Conservation (phyloP, 1,140 invertebrate genomes). For the Mycetomoellerius zeteki region DNA sequence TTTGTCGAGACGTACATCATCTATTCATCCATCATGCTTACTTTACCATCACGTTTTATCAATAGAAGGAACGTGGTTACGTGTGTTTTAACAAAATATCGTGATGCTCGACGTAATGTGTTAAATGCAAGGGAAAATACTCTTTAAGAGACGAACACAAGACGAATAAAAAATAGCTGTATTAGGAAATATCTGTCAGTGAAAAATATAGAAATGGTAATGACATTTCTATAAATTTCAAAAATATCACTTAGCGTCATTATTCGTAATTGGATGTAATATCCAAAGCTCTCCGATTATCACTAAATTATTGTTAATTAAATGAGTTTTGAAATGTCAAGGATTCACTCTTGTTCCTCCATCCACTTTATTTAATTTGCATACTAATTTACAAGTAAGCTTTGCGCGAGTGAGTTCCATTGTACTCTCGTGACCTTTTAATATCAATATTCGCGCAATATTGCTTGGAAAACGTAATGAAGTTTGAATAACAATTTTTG, state of each 20-base stretch:
- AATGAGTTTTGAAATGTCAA: neutral
- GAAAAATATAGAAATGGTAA: neutral
- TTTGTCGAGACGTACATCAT: slow-evolving; percentile 32
- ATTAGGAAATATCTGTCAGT: neutral
- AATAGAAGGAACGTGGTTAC: slow-evolving; percentile 21
- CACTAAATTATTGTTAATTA: slow-evolving; percentile 12
- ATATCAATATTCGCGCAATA: neutral
- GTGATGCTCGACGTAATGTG: neutral
- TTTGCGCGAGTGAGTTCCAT: neutral
- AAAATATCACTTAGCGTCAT: neutral
- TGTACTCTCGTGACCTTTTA: neutral
- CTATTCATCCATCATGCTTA: slow-evolving; percentile 48
- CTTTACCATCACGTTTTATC: slow-evolving; percentile 35
- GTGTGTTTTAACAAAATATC: slow-evolving; percentile 17
- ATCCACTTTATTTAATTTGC: neutral
- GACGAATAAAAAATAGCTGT: neutral
- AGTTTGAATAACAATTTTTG: neutral
- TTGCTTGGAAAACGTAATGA: neutral
- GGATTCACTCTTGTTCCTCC: too few species aligned
- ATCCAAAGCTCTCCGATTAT: slow-evolving; percentile 4
- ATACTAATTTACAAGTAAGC: neutral
- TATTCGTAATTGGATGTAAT: neutral
- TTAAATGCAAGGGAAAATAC: neutral
- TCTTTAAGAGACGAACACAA: neutral
- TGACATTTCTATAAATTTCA: neutral